Percentiles rank a stretch among this genome's conserved stretches.
Evolutionary conservation across 2,113 vertebrate genomes (phyloP).

Genomic region (Bubo blakistoni): DNA sequence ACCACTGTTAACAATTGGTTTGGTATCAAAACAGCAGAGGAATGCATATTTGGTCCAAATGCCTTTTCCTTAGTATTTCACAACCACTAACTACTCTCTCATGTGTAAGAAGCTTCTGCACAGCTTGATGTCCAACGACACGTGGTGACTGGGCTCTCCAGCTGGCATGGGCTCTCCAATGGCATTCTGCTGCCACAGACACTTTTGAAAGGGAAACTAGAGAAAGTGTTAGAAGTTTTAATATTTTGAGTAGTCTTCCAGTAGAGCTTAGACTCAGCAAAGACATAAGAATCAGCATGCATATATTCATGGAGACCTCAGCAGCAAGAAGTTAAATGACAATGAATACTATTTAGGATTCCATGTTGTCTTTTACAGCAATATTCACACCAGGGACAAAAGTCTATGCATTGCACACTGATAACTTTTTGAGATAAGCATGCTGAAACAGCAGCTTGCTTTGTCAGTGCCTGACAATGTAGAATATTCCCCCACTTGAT

Average conservation of each 20-base stretch:
- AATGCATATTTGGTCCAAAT: background rate
- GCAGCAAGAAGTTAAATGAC: background rate
- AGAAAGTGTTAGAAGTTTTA: background rate
- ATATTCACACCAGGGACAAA: background rate
- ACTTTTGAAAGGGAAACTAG: background rate
- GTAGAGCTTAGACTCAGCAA: background rate
- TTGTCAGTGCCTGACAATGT: background rate
- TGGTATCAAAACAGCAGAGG: background rate
- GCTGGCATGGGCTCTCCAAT: background rate
- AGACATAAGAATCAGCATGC: background rate
- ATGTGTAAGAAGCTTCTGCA: background rate
- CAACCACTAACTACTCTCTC: background rate
- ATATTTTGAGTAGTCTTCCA: background rate
- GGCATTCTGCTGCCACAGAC: background rate
- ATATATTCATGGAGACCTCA: background rate
- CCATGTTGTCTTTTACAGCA: fast-evolving
- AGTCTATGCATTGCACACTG: background rate
- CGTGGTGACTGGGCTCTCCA: background rate
- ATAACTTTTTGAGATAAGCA: background rate
- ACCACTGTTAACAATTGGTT: background rate
- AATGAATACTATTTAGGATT: background rate
- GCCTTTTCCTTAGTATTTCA: background rate
- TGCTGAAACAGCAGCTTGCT: background rate
- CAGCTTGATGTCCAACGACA: background rate
- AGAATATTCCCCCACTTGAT: background rate